phyloP scores from a whole-genome alignment of 2,888 invertebrate genomes.

The Encarsia formosa region DNA sequence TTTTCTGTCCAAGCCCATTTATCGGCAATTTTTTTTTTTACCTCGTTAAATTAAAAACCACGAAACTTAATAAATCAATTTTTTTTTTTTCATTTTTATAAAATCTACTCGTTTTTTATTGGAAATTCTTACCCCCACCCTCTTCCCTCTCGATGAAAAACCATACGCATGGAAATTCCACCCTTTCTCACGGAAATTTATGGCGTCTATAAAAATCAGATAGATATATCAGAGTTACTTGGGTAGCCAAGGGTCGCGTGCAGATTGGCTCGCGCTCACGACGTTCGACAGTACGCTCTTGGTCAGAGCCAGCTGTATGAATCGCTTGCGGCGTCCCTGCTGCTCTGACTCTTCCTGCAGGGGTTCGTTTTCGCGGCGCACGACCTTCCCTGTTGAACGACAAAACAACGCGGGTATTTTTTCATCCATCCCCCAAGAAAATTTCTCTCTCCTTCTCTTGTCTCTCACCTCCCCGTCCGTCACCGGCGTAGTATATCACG shows the following conservation, averaged over 20 bases:
- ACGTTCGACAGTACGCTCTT: constrained; percentile 26
- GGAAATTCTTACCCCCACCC: too few species aligned
- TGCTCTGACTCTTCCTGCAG: constrained; percentile 64
- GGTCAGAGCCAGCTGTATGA: constrained; percentile 36
- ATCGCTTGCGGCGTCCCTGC: constrained; percentile 61
- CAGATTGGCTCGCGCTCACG: constrained; percentile 20
- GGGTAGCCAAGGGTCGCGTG: constrained; percentile 27
- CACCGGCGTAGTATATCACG: constrained; percentile 62
- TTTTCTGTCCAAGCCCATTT: too few species aligned
- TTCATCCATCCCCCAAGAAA: not conserved
- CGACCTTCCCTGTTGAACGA: constrained; percentile 29
- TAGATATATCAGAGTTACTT: too few species aligned
- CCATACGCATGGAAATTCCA: too few species aligned
- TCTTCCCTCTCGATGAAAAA: too few species aligned
- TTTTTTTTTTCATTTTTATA: too few species aligned
- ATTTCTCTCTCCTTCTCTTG: not conserved
- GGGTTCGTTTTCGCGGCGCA: constrained; percentile 58
- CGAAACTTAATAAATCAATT: too few species aligned
- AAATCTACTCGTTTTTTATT: too few species aligned
- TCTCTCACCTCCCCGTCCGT: constrained; percentile 34
- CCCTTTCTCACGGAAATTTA: too few species aligned
- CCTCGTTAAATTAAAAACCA: too few species aligned
- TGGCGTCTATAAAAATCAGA: too few species aligned
- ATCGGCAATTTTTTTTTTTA: too few species aligned
- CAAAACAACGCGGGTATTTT: not conserved